Conservation (phyloP, 2,113 vertebrate genomes). For the Semicossyphus pulcher region DNA sequence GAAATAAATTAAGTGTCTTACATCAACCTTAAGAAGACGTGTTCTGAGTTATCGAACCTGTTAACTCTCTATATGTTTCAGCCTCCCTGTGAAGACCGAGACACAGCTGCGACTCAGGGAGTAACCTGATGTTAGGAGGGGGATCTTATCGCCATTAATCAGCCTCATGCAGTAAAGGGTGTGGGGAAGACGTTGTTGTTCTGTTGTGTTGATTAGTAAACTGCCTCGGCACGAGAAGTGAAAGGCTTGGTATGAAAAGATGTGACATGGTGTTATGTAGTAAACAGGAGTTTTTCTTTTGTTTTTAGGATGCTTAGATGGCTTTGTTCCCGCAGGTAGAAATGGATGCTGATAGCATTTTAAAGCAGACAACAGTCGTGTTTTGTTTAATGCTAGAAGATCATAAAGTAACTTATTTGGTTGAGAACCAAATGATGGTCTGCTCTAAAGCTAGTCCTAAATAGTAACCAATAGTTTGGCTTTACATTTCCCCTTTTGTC, state of each 20-base stretch:
- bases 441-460: too few species aligned
- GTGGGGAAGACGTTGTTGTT: slow-evolving; percentile 41
- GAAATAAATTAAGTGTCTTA: not conserved
- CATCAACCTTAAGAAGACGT: not conserved
- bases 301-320: too few species aligned
- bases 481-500: not conserved
- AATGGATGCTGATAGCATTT: not conserved
- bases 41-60: too few species aligned
- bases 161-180: slow-evolving; percentile 50
- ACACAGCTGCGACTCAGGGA: slow-evolving; percentile 34
- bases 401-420: too few species aligned
- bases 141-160: slow-evolving; percentile 70
- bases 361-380: not conserved
- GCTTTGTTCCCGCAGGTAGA: too few species aligned
- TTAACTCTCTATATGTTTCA: too few species aligned
- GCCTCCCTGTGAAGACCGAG: not conserved
- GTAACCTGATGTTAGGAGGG: slow-evolving; percentile 44
- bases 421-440: too few species aligned
- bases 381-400: too few species aligned
- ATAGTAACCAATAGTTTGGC: too few species aligned
- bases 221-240: not conserved
- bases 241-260: slow-evolving; percentile 7
- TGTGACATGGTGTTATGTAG: too few species aligned
- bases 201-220: slow-evolving; percentile 65
- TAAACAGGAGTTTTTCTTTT: too few species aligned